Percentiles rank a stretch among this genome's conserved stretches.
phyloP scores from a whole-genome alignment of 2,888 invertebrate species.

The Silvanus unidentatus region DNA sequence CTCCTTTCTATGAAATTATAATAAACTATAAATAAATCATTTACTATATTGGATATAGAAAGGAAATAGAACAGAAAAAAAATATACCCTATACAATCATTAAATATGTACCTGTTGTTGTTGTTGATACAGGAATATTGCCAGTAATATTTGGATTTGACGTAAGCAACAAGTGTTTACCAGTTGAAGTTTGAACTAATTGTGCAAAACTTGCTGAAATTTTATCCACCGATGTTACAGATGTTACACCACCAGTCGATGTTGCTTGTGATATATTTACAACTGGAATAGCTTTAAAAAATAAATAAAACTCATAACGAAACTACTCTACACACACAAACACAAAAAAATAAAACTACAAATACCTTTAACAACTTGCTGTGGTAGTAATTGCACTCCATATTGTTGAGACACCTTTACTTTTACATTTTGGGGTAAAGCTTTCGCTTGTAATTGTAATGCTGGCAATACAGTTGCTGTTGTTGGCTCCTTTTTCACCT shows the following conservation, averaged over 20 bases:
- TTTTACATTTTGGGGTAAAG: conserved; percentile 27
- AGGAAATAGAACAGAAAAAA: conserved; percentile 8
- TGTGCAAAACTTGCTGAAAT: conserved; percentile 52
- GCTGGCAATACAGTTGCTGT: background rate
- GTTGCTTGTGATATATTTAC: conserved; percentile 33
- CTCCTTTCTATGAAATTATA: conserved; percentile 18
- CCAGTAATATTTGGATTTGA: conserved; percentile 46
- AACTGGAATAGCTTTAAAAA: conserved; percentile 47
- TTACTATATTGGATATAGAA: conserved; percentile 17
- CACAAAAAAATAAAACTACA: too few relatives aligned
- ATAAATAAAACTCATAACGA: conserved; percentile 18
- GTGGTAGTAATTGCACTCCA: conserved; percentile 52
- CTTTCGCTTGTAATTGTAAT: conserved; percentile 20
- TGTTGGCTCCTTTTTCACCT: conserved; percentile 47
- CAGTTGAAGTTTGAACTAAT: conserved; percentile 64
- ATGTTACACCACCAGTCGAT: conserved; percentile 27
- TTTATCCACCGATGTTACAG: conserved; percentile 38
- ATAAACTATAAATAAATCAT: conserved; percentile 6
- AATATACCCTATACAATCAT: too few relatives aligned
- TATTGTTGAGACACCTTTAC: conserved; percentile 40
- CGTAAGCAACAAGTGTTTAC: conserved; percentile 62
- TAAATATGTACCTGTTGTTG: conserved; percentile 30
- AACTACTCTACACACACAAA: too few relatives aligned
- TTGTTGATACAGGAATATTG: conserved; percentile 40
- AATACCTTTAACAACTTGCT: conserved; percentile 45